Evolutionary conservation across 2,113 vertebrate species (phyloP).

Genomic region (Theristicus caerulescens): DNA sequence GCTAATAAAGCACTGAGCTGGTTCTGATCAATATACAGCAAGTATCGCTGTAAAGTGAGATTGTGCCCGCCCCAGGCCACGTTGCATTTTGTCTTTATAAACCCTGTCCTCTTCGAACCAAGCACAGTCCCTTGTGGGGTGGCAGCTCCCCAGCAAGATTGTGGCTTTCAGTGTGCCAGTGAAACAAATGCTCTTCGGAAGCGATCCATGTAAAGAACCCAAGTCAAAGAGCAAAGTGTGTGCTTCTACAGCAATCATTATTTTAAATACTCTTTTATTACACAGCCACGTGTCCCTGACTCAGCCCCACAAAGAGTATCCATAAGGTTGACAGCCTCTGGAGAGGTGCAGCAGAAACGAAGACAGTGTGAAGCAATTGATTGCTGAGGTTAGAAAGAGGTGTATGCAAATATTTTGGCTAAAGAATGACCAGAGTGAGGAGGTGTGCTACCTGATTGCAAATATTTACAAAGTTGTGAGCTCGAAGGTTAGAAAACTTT

Average conservation of each 20-base stretch:
- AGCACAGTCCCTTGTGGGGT: neutral
- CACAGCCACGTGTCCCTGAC: neutral
- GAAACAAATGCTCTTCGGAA: neutral
- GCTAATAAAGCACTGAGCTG: neutral
- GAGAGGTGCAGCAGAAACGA: neutral
- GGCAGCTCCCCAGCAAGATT: neutral
- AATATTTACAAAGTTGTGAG: constrained; percentile 28
- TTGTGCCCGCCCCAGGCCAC: neutral
- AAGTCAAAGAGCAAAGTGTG: neutral
- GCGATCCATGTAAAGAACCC: neutral
- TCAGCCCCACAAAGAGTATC: neutral
- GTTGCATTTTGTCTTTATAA: neutral
- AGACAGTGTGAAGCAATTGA: neutral
- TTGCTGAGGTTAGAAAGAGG: neutral
- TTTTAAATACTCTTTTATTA: neutral
- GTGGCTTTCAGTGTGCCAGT: neutral
- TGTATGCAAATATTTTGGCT: neutral
- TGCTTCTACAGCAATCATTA: neutral
- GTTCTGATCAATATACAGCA: neutral
- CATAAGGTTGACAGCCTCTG: neutral
- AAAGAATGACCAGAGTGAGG: neutral
- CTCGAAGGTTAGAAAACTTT: neutral
- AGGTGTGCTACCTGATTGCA: neutral
- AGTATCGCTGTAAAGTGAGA: neutral
- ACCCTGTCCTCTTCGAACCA: neutral